These are phyloP conservation scores for Cheilosia urbana DNA, from an alignment of 2,888 invertebrate genomes.

Conservation along the genomic window DNA sequence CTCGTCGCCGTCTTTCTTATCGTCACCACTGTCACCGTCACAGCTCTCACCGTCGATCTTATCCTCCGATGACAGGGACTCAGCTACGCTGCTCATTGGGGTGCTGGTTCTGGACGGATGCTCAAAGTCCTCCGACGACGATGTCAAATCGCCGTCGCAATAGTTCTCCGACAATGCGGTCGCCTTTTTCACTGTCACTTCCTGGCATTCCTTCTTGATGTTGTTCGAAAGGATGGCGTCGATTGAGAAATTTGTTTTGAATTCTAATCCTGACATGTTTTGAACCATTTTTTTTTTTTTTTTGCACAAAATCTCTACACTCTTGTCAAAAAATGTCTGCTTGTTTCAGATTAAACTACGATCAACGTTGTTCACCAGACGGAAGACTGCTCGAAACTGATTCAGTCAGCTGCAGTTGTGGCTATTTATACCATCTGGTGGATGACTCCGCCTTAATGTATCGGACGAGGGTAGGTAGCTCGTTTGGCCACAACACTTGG, in stretches of 20 bases:
- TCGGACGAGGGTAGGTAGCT: conserved; percentile 53
- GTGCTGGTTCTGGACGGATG: conserved; percentile 82
- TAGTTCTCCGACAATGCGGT: conserved; percentile 40
- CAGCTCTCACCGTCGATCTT: conserved; percentile 77
- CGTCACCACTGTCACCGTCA: conserved; percentile 77
- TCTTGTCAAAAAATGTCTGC: conserved; percentile 32
- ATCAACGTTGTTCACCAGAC: conserved; percentile 67
- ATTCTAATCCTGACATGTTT: conserved; percentile 81
- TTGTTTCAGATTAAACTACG: conserved; percentile 1
- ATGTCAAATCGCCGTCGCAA: conserved; percentile 80
- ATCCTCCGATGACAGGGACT: conserved; percentile 79
- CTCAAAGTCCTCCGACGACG: conserved; percentile 81
- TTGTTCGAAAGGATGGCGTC: conserved; percentile 90
- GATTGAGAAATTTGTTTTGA: conserved; percentile 91
- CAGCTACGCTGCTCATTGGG: conserved; percentile 82
- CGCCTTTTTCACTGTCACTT: conserved; percentile 72
- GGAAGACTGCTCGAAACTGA: conserved; percentile 80
- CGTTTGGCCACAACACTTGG: conserved; percentile 25
- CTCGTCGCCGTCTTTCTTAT: conserved; percentile 82
- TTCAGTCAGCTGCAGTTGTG: conserved; percentile 72
- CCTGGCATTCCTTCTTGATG: conserved; percentile 64
- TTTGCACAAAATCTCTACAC: conserved; percentile 49
- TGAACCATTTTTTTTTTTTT: conserved; percentile 79
- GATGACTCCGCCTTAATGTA: conserved; percentile 78
- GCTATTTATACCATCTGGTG: conserved; percentile 80